phyloP scores from a whole-genome alignment of 2,888 invertebrate genomes.

The Bhutanitis thaidina region DNA sequence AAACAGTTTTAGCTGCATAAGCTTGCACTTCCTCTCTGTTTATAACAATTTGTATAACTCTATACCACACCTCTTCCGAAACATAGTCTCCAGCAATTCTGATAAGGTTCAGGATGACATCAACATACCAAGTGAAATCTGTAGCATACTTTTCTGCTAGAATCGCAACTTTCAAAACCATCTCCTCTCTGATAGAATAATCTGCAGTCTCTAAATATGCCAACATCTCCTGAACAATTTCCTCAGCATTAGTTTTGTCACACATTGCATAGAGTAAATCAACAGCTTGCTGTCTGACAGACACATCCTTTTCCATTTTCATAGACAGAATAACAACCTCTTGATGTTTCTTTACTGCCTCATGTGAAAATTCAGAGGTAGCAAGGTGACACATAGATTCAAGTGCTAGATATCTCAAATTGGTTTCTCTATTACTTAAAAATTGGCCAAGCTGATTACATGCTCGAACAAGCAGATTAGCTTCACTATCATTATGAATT shows the following conservation, averaged over 20 bases:
- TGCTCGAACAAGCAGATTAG: constrained; percentile 96
- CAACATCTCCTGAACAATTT: constrained; percentile 99
- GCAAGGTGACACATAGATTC: constrained; percentile 99
- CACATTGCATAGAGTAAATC: constrained; percentile 99
- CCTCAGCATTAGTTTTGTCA: constrained; percentile 98
- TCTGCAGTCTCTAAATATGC: constrained; percentile 99
- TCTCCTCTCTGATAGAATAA: constrained; percentile 99
- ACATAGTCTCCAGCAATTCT: constrained; percentile 99
- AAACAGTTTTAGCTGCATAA: constrained; percentile 99
- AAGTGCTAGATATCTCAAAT: constrained; percentile 97
- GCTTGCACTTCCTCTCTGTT: constrained; percentile 99
- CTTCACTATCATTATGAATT: constrained; percentile 99
- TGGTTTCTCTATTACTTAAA: constrained; percentile 97
- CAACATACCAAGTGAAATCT: constrained; percentile 99
- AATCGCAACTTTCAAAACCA: constrained; percentile 99
- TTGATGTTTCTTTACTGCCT: constrained; percentile 99
- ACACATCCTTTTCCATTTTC: constrained; percentile 99
- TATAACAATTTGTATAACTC: constrained; percentile 99
- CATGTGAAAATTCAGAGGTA: constrained; percentile 99
- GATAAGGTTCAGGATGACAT: constrained; percentile 98
- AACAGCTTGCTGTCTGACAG: constrained; percentile 98
- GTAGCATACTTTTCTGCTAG: constrained; percentile 99
- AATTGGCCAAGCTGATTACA: constrained; percentile 99
- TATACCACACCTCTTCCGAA: constrained; percentile 99
- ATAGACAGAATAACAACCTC: constrained; percentile 99